These are phyloP conservation scores for Aphodius sticticus DNA, from an alignment of 2,888 invertebrate genomes.

Conservation along the genomic window DNA sequence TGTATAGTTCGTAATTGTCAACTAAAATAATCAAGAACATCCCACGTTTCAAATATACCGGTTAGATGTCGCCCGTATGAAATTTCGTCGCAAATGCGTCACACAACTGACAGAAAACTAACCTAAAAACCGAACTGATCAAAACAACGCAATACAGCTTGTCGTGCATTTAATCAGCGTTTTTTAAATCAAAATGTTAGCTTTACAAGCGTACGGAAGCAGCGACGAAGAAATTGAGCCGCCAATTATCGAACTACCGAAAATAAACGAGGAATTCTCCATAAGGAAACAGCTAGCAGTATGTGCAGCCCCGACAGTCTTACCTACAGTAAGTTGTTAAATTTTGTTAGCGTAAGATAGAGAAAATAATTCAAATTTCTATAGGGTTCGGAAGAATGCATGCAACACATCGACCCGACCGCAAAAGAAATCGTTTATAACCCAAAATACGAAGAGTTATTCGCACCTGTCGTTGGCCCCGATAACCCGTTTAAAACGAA, in stretches of 20 bases:
- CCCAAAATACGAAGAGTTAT: constrained; percentile 94
- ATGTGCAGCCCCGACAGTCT: constrained; percentile 84
- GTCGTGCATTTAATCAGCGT: background rate
- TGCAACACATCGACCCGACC: constrained; percentile 78
- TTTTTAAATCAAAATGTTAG: constrained; percentile 66
- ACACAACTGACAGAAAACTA: background rate
- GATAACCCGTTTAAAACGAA: constrained; percentile 92
- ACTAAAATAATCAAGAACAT: no score
- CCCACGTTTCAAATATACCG: background rate
- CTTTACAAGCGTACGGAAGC: constrained; percentile 77
- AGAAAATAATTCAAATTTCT: constrained; percentile 43
- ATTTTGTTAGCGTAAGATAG: background rate
- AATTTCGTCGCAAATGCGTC: background rate
- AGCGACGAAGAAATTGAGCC: constrained; percentile 72
- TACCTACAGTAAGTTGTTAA: constrained; percentile 73
- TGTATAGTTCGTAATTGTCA: no score
- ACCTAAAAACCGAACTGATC: background rate
- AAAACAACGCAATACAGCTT: background rate
- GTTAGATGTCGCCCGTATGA: background rate
- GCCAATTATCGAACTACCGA: constrained; percentile 41
- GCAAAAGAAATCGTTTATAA: constrained; percentile 87
- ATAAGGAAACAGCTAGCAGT: constrained; percentile 72
- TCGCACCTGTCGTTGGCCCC: constrained; percentile 90
- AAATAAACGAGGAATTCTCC: constrained; percentile 60
- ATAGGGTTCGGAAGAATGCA: constrained; percentile 76